Evolutionary conservation across 23 tunicate genomes (phyloP).

Genomic region (Diplosoma virens): DNA sequence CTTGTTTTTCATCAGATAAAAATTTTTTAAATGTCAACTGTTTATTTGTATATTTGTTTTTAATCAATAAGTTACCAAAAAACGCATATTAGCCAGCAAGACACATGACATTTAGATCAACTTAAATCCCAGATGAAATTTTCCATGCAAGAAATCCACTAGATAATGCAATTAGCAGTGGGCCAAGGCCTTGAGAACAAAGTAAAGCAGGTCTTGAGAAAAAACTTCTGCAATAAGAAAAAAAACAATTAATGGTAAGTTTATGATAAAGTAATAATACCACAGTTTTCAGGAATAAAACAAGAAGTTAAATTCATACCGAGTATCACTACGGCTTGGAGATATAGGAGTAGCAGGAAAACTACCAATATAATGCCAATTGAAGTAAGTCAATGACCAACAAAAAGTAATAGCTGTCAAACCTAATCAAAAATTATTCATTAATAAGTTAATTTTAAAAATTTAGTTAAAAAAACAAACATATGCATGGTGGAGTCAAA

Average conservation of each 20-base stretch:
- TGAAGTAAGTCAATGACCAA: constrained; percentile 3
- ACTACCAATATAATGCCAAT: background rate
- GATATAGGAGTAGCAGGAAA: constrained; percentile 4
- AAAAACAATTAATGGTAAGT: background rate
- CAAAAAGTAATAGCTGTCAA: background rate
- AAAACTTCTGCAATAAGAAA: background rate
- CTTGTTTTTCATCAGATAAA: too few relatives aligned
- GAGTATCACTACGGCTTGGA: background rate
- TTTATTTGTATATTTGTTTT: too few relatives aligned
- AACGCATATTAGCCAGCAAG: too few relatives aligned
- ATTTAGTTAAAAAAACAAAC: too few relatives aligned
- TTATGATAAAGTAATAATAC: background rate
- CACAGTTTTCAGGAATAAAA: background rate
- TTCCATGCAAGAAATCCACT: background rate
- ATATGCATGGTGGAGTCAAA: too few relatives aligned
- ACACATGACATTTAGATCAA: too few relatives aligned
- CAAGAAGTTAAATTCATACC: background rate
- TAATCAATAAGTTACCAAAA: too few relatives aligned
- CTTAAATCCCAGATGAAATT: too few relatives aligned
- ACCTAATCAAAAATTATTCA: background rate
- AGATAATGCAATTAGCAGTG: background rate
- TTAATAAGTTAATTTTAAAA: too few relatives aligned
- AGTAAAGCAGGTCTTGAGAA: background rate
- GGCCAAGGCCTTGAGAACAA: background rate
- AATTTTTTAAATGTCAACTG: too few relatives aligned